Base-by-base conservation (phyloP, 2,113 vertebrate species). In the Hydropotes inermis region DNA sequence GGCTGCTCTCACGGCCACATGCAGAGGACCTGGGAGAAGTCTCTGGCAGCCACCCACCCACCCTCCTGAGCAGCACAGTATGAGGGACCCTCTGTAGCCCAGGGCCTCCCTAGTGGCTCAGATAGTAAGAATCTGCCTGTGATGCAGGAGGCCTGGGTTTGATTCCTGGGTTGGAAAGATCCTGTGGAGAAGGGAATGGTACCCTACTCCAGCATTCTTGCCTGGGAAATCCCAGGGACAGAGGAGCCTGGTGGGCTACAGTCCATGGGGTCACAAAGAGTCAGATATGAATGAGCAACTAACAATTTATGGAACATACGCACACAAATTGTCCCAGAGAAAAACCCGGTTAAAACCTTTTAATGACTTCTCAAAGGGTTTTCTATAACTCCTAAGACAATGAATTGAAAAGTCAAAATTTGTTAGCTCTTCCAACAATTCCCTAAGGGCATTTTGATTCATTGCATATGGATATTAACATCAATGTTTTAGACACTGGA, bases 341-440 rank as follows among this genome's bases (percentile, higher is more conserved):
- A 87, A 27, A 86, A 81, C 21, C 23, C 12, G 19, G 30, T 84
- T 86, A 1, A 79, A n/a, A 36, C 2, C 39, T 92, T 74, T 27
- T 30, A 57, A 1, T 84, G 74, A 13, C 39, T 39, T 94, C 52
- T 70, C 19, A 19, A 9, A 87, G 7, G 11, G 30, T 45, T 84
- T 92, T 55, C 45, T 67, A n/a, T n/a, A 82, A 36, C 36, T 25
- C 67, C 16, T 4, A 13, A 89, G 55, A 84, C 36, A 36, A 28
- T n/a, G 28, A 86, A n/a, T 36, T 78, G 54, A 82, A 97, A 70
- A 85, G 8, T 39, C 45, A 92, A 61, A 70, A 43, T 82, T 45
- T 36, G 47, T 25, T 33, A 30, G n/a, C 39, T 87, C 43, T 85
- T 81, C 25, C 47, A 76, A 5, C 52, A 45, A 39, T 70, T 87